These are phyloP conservation scores for Hafferia zeledoni DNA, from an alignment of 2,797 vertebrate species.

Conservation along the genomic window DNA sequence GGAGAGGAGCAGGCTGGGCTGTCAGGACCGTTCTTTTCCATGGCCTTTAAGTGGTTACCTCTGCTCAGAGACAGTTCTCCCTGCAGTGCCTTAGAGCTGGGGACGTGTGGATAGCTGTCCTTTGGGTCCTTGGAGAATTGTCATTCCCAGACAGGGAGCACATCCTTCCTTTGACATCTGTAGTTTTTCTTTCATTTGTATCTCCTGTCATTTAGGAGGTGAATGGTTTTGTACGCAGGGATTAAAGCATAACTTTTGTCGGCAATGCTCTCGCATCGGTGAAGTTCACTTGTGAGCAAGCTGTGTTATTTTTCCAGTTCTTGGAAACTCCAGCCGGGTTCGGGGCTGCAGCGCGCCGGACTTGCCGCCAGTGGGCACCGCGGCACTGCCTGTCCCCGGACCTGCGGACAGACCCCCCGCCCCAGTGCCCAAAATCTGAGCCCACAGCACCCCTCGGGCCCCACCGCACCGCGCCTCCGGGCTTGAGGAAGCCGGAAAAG, in stretches of 20 bases:
- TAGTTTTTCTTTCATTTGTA: not conserved
- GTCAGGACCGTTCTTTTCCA: not conserved
- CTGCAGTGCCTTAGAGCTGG: not conserved
- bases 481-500: not conserved
- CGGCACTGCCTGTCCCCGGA: not conserved
- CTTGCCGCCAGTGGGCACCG: not conserved
- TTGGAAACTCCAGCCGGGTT: not conserved
- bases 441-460: too few species aligned
- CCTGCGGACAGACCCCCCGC: fast-evolving
- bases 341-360: not conserved
- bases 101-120: not conserved
- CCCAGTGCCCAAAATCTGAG: not conserved
- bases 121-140: not conserved
- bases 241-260: conserved; percentile 49
- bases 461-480: fast-evolving
- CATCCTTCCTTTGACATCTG: not conserved
- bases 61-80: not conserved
- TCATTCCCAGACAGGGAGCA: not conserved
- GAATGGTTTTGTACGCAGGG: not conserved
- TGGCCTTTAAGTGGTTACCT: not conserved
- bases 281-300: not conserved
- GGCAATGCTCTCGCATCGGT: fast-evolving
- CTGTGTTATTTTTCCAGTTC: not conserved
- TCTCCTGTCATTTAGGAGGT: not conserved
- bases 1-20: not conserved